Base-by-base conservation (phyloP, 2,797 vertebrate genomes). In the Monodelphis domestica region DNA sequence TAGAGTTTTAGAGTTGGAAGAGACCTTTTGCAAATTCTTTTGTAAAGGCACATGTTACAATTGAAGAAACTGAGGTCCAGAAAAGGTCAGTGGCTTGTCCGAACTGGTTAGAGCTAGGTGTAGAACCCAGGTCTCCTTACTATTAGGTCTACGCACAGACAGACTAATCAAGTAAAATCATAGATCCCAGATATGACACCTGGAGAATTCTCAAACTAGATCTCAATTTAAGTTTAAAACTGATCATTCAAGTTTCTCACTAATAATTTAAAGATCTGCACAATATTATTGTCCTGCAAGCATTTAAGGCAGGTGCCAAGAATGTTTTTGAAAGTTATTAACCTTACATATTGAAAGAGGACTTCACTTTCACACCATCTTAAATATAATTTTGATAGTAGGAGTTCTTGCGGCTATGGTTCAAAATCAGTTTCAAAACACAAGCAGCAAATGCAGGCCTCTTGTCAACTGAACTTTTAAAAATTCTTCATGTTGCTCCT, bases 301-400 rank as follows among this genome's bases (percentile, higher is more conserved):
- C 21, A 78, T 92, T 95, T 97, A 97, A 97, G 96, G 96, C 96
- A 96, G 88, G 96, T 96, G 96, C 95, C 92, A 96, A 96, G 95
- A 52, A 94, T 93, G 96, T 96, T 97, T 93, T 92, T 89, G 94
- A 96, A 97, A 95, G 92, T 95, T 95, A 96, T 96, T n/a, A n/a
- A n/a, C n/a, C n/a, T n/a, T n/a, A n/a, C n/a, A n/a, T 96, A 94
- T 96, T 96, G 94, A 96, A 97, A 92, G 88, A 97, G 95, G 78
- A 96, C 59, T 96, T 93, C 95, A 92, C 94, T 93, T 96, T 96
- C 89, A 94, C 94, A 92, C 50, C 87, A 92, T 94, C 96, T 52
- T 95, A 96, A 96, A 97, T 97, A 94, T 94, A 95, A 96, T 92
- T 93, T 97, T 97, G 96, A 92, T 93, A 97, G 91, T 53, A 90